Evolutionary conservation across 2,888 invertebrate species (phyloP), one percentile per base, ranked within the genome.

Genomic region (Atherix ibis): DNA sequence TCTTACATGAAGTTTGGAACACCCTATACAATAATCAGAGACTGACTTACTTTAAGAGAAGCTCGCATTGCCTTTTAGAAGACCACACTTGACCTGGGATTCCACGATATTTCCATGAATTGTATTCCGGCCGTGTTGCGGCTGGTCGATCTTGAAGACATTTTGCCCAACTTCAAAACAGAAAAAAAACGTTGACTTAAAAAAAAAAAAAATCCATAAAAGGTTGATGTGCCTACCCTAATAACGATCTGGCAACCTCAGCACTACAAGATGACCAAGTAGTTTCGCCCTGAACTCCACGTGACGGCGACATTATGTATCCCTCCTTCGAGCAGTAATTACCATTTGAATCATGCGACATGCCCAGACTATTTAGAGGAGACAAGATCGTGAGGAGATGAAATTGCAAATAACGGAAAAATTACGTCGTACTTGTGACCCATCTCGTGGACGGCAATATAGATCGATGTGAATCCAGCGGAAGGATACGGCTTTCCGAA

Each of bases 381-480:
- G 10, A 10, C 24, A n/a, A 25, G n/a, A n/a, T n/a, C n/a, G n/a
- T n/a, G n/a, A n/a, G n/a, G n/a, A n/a, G n/a, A n/a, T 8, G 13
- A 38, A 31, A 5, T n/a, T 31, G 25, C 22, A 12, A 32, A 13
- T 25, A 9, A 8, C 12, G 22, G 12, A 31, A 8, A 4, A 25
- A 17, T 26, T 2, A 13, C 17, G 18, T 34, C 68, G 63, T 68
- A 82, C 81, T 81, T 82, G 59, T 80, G 83, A 41, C 82, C 83
- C 40, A 84, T 81, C 65, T 83, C 84, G 54, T 83, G 83, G 1
- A 82, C 82, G 41, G 81, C 68, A 50, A 83, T 77, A 57, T 79
- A 83, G 47, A 83, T 76, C 32, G 82, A 80, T 13, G 79, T 79
- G 54, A 82, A 81, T n/a, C 83, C 82, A 16, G 82, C 78, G 24